Evolutionary conservation across 2,113 vertebrate genomes (phyloP).

Genomic region (Notarius quadriscutis): DNA sequence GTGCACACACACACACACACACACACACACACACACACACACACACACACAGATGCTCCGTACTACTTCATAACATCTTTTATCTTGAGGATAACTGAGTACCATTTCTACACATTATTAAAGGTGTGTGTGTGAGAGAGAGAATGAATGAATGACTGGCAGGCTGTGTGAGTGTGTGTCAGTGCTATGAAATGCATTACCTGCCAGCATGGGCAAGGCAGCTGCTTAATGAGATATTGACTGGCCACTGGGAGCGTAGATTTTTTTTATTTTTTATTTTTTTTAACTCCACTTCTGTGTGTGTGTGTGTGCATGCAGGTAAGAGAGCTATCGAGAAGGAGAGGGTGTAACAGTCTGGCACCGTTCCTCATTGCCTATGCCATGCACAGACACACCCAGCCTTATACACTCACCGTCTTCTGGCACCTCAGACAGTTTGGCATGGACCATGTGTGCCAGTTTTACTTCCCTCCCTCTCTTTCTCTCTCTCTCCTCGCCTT

Average conservation of each 20-base stretch:
- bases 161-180: conserved; percentile 56
- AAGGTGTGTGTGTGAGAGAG: conserved; percentile 10
- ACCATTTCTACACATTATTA: conserved; percentile 57
- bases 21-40: conserved; percentile 13
- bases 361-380: conserved; percentile 47
- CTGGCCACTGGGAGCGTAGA: conserved; percentile 76
- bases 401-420: conserved; percentile 38
- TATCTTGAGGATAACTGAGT: conserved; percentile 58
- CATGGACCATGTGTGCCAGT: conserved; percentile 45
- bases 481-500: conserved; percentile 33
- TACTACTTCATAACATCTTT: conserved; percentile 31
- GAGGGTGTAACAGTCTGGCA: conserved; percentile 36
- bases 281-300: conserved; percentile 59
- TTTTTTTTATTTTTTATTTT: conserved; percentile 54
- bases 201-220: conserved; percentile 51
- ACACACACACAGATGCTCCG: neutral
- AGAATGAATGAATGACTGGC: conserved; percentile 49
- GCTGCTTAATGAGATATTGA: conserved; percentile 80
- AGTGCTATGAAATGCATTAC: conserved; percentile 58
- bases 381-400: conserved; percentile 52
- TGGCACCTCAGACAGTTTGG: conserved; percentile 52
- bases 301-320: neutral
- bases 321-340: conserved; percentile 10
- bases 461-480: conserved; percentile 42
- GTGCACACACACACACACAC: neutral